Evolutionary conservation across 1,140 invertebrate species (phyloP).

Genomic region (Bombus pyrosoma): DNA sequence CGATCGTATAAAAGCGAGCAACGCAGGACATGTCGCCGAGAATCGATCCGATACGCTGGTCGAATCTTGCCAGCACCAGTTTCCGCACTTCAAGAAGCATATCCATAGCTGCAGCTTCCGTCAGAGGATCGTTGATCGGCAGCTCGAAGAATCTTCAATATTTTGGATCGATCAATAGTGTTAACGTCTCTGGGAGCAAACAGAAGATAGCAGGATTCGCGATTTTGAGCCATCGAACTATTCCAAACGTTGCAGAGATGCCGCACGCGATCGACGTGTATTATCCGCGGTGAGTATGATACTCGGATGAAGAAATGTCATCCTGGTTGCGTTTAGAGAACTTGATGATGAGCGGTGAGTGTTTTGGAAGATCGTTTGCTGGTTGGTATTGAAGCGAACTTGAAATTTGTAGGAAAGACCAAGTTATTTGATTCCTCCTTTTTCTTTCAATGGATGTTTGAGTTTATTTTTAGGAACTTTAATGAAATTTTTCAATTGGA

Average conservation of each 20-base stretch:
- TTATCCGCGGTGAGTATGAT: slow-evolving; percentile 44
- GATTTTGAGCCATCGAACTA: neutral
- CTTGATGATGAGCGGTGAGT: too few relatives aligned
- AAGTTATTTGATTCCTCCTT: too few relatives aligned
- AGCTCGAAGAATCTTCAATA: neutral
- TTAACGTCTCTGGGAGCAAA: too few relatives aligned
- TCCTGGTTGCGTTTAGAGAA: neutral
- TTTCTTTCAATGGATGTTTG: too few relatives aligned
- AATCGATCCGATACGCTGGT: slow-evolving; percentile 47
- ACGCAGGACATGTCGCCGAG: slow-evolving; percentile 37
- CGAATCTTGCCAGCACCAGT: slow-evolving; percentile 9
- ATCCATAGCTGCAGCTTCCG: neutral
- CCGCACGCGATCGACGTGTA: slow-evolving; percentile 30
- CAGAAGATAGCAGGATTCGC: neutral
- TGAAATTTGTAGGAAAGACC: too few relatives aligned
- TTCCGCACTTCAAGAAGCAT: neutral
- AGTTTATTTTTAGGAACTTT: too few relatives aligned
- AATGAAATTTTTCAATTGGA: too few relatives aligned
- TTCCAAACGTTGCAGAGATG: slow-evolving; percentile 20
- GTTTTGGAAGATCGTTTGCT: too few relatives aligned
- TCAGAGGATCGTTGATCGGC: neutral
- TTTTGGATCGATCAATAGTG: neutral
- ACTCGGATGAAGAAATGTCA: too few relatives aligned
- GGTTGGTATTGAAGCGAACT: too few relatives aligned
- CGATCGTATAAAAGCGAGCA: slow-evolving; percentile 55